Percentiles rank a stretch among this genome's conserved stretches.
Evolutionary conservation across 2,113 vertebrate species (phyloP).

Genomic region (Eubucco bourcierii): DNA sequence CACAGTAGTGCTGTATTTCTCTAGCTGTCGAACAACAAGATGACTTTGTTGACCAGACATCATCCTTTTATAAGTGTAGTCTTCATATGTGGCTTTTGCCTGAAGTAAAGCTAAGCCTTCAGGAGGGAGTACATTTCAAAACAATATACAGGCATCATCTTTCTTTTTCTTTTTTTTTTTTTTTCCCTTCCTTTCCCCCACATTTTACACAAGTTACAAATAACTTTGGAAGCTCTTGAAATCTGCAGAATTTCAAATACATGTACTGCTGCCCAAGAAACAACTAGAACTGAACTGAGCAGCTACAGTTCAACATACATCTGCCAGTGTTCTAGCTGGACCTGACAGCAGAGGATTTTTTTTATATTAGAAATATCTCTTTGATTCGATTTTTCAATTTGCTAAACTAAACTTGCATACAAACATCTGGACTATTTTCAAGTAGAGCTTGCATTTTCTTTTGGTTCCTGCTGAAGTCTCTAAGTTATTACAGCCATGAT

Average conservation of each 20-base stretch:
- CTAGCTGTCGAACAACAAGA: neutral
- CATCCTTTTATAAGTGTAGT: neutral
- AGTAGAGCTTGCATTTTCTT: neutral
- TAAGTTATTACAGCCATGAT: neutral
- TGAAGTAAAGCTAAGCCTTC: neutral
- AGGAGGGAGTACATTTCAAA: neutral
- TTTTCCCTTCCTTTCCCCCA: neutral
- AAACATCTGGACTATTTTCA: neutral
- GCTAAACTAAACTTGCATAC: neutral
- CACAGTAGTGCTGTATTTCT: neutral
- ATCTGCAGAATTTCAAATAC: neutral
- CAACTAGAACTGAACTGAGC: fast-evolving
- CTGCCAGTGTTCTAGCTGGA: neutral
- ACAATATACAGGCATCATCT: neutral
- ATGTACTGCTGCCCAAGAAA: neutral
- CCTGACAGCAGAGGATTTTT: neutral
- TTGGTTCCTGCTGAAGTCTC: neutral
- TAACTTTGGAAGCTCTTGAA: neutral
- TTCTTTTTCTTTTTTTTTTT: too few relatives aligned
- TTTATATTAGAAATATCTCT: neutral
- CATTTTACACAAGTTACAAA: neutral
- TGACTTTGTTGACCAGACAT: neutral
- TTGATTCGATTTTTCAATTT: neutral
- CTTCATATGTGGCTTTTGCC: neutral
- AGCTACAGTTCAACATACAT: neutral